Evolutionary conservation across 2,888 invertebrate genomes (phyloP), one percentile per base, ranked within the genome.

Genomic region (Lithophane semibrunnea): DNA sequence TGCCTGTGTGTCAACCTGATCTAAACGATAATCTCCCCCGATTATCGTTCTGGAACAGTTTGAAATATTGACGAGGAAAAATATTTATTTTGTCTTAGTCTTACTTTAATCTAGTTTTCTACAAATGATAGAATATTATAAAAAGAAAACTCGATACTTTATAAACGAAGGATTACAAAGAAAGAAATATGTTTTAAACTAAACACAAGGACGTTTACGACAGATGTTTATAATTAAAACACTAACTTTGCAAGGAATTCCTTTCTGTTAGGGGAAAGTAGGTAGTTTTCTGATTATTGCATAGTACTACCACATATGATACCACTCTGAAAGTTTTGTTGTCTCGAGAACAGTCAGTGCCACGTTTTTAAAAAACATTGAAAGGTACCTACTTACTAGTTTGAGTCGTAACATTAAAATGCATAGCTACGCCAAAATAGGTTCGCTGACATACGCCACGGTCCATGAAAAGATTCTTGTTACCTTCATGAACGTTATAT

Each of bases 401-500:
- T 52, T 52, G 21, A 52, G 2, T 52, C 21, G 52, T 52, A 21
- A 1, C 16, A 52, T 52, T 21, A 52, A 18, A 52, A 52, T 52
- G 21, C 18, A 52, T 52, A 37, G 0, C 37, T 37, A 21, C 9
- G 21, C 52, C 21, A 52, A 21, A 52, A 21, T 21, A 47, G 13
- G 18, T 65, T 58, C 0, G 13, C 9, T 64, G 3, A 44, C 42
- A 24, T 44, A 64, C 9, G 0, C 10, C 10, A 60, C 16, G 8
- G 21, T 54, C 1, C 42, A 13, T 52, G 47, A 44, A 60, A 10
- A 29, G 1, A 13, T 37, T 56, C 18, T 74, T 49, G 56, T 56
- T 61, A 56, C 60, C 56, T 52, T 52, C 60, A 56, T 37, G 18
- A 81, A 75, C 29, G 49, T 49, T 56, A n/a, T 56, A 64, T 67